Evolutionary conservation across 2,888 invertebrate genomes (phyloP), one percentile per base, ranked within the genome.

Genomic region (Drosophila birchii): DNA sequence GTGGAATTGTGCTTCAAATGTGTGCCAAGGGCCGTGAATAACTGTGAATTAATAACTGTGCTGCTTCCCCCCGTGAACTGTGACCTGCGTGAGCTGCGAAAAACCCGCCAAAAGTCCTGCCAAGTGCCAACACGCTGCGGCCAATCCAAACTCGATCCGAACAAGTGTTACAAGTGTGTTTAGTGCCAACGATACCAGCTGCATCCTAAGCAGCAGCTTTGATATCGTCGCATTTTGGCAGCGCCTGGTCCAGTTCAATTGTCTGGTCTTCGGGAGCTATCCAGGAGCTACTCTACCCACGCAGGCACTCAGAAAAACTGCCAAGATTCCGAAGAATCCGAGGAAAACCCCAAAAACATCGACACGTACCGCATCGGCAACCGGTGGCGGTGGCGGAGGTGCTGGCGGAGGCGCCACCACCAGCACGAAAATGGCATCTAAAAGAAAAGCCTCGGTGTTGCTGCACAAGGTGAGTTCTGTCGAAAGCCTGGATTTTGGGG

Each of bases 401-500:
- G 89, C 89, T 83, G 91, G 90, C 79, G 90, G 91, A 78, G 90
- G 90, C 84, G 91, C 90, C 86, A 89, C 87, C 86, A 90, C 87
- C 86, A 90, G 86, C 82, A 91, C 90, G 69, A 92, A 90, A 86
- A 93, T 93, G 93, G 93, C 93, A 83, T 92, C 93, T 77, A 93
- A 93, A 89, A 90, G 93, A 82, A 93, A 93, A 90, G 92, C 93
- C 68, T 92, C 92, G 66, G 92, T 92, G 81, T 90, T 93, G 80
- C 89, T 93, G 80, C 93, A 93, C 85, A 92, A 93, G 92, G 93
- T 93, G 91, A 84, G 90, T 79, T 14, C 16, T 11, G 14, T 20
- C 39, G 18, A 20, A 29, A 5, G 34, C 20, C 9, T n/a, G 36
- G 36, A 29, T 47, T 12, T 32, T 18, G 7, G 18, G 2, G 12